phyloP scores from a whole-genome alignment of 2,113 vertebrate species.

The Colossoma macropomum region DNA sequence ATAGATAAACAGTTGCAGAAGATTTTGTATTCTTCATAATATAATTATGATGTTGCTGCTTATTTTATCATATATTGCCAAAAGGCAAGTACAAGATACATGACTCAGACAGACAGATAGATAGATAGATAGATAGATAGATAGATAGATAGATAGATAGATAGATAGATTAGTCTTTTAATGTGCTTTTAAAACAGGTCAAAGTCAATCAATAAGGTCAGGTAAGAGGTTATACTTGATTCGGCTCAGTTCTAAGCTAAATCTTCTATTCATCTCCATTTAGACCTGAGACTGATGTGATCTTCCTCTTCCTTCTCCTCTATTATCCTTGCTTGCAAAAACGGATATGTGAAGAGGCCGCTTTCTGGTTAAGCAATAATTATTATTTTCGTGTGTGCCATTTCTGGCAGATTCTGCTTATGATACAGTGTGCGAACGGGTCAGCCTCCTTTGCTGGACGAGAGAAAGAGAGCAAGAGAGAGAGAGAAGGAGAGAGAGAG shows the following conservation, averaged over 20 bases:
- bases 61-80: no score
- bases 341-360: neutral
- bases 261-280: neutral
- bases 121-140: neutral
- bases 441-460: conserved; percentile 12
- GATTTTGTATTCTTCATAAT: no score
- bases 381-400: neutral
- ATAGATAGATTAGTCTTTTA: no score
- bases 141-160: neutral
- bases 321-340: neutral
- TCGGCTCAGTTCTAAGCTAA: no score
- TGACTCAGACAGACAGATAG: neutral
- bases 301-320: neutral
- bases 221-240: no score
- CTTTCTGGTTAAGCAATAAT: neutral
- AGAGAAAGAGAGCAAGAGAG: neutral
- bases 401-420: neutral
- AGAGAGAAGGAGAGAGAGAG: neutral
- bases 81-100: no score
- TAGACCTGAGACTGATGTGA: neutral
- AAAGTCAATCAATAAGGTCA: no score
- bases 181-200: no score
- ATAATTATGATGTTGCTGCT: no score
- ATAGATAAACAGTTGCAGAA: no score
- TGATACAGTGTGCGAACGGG: neutral